These are phyloP conservation scores for Tachina grossa DNA, from an alignment of 2,888 invertebrate species.

Conservation along the genomic window DNA sequence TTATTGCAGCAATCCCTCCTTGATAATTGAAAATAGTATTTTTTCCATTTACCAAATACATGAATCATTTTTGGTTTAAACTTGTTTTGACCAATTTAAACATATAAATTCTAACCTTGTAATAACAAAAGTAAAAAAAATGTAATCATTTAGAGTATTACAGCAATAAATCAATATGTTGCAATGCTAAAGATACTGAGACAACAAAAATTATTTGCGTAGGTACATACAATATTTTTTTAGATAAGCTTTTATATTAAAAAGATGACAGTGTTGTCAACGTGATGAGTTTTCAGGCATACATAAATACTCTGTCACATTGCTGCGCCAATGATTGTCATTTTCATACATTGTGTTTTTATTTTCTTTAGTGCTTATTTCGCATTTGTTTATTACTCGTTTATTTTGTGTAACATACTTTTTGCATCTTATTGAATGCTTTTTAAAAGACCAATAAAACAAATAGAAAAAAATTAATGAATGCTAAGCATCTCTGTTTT, in stretches of 20 bases:
- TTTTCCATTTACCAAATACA: neutral
- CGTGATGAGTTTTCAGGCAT: neutral
- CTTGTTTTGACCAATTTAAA: neutral
- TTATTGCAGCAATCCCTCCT: too few species aligned
- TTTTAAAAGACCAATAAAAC: constrained; percentile 2
- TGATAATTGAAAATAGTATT: too few species aligned
- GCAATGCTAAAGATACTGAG: constrained; percentile 2
- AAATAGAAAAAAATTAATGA: neutral
- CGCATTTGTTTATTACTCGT: neutral
- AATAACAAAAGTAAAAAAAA: constrained; percentile 1
- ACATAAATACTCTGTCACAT: neutral
- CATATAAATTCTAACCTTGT: neutral
- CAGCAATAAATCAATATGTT: constrained; percentile 5
- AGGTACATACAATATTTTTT: neutral
- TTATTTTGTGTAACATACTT: neutral
- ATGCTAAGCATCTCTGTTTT: neutral
- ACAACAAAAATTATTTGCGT: neutral
- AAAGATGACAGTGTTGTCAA: constrained; percentile 2
- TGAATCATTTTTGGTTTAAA: neutral
- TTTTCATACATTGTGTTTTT: neutral
- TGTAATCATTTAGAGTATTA: neutral
- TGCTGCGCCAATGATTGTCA: neutral
- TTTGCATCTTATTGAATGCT: constrained; percentile 27
- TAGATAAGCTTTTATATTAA: constrained; percentile 14
- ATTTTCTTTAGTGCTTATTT: neutral